Evolutionary conservation across 2,797 vertebrate genomes (phyloP).

Genomic region (Fundulus diaphanus): DNA sequence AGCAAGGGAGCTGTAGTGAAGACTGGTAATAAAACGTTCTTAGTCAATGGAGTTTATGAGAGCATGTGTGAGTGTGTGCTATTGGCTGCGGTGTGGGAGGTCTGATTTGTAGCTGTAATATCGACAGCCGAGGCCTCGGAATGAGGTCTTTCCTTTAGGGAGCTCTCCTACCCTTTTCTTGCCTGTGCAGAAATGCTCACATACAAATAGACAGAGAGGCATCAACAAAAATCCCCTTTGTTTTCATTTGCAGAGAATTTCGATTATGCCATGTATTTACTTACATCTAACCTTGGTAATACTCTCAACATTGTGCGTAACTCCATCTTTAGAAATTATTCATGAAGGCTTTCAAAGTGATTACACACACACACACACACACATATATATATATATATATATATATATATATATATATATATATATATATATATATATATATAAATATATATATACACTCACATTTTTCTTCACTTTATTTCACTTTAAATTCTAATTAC

Average conservation of each 20-base stretch:
- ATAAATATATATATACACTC: no score
- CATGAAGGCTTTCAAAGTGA: neutral
- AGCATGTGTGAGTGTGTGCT: constrained; percentile 36
- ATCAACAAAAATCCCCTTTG: constrained; percentile 26
- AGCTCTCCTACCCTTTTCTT: constrained; percentile 54
- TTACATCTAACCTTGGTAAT: neutral
- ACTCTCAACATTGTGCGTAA: neutral
- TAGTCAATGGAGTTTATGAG: constrained; percentile 55
- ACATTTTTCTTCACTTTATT: neutral
- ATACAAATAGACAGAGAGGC: constrained; percentile 23
- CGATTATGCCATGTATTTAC: constrained; percentile 14
- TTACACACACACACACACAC: no score
- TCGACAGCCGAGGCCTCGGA: constrained; percentile 65
- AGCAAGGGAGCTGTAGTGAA: constrained; percentile 58
- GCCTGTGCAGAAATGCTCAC: constrained; percentile 31
- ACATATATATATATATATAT: no score
- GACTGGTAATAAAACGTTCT: constrained; percentile 70
- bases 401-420: no score
- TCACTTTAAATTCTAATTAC: neutral
- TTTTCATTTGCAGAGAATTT: constrained; percentile 8
- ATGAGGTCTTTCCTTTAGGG: constrained; percentile 75
- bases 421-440: no score
- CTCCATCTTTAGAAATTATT: constrained; percentile 8
- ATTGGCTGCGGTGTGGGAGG: constrained; percentile 67
- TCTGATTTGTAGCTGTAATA: constrained; percentile 81